Percentiles rank a stretch among this genome's conserved stretches.
Evolutionary conservation across 2,113 vertebrate genomes (phyloP).

Genomic region (Beaufortia kweichowensis): DNA sequence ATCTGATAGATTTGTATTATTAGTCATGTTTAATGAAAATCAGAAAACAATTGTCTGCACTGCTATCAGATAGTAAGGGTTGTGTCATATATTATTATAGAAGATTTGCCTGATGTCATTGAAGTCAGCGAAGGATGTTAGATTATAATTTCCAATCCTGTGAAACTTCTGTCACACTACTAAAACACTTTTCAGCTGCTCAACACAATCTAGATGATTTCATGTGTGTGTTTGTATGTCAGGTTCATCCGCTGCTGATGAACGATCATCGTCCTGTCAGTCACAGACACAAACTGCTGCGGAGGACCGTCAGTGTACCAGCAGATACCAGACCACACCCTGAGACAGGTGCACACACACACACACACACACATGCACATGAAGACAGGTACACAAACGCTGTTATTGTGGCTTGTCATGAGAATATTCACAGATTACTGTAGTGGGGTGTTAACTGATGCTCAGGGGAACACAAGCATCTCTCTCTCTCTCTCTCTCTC

Average conservation of each 20-base stretch:
- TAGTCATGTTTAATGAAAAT: no score
- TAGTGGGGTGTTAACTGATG: conserved; percentile 49
- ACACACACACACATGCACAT: not conserved
- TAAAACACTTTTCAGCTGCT: no score
- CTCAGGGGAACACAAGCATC: conserved; percentile 37
- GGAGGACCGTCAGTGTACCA: conserved; percentile 81
- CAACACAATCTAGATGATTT: no score
- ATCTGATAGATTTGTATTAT: no score
- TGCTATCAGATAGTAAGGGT: no score
- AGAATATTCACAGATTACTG: conserved; percentile 54
- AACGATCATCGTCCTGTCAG: conserved; percentile 77
- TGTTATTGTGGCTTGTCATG: no score
- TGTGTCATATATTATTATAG: no score
- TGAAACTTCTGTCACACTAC: no score
- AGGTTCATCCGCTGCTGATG: conserved; percentile 80
- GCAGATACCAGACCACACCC: conserved; percentile 73
- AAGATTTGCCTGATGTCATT: no score
- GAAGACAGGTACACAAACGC: not conserved
- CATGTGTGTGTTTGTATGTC: not conserved
- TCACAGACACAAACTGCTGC: conserved; percentile 76
- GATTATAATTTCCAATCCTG: no score
- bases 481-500: conserved; percentile 24
- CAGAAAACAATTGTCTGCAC: no score
- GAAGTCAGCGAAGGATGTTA: no score
- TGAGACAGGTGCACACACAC: conserved; percentile 47